Conservation (phyloP, 2,888 invertebrate species). For the Clunio marinus region DNA sequence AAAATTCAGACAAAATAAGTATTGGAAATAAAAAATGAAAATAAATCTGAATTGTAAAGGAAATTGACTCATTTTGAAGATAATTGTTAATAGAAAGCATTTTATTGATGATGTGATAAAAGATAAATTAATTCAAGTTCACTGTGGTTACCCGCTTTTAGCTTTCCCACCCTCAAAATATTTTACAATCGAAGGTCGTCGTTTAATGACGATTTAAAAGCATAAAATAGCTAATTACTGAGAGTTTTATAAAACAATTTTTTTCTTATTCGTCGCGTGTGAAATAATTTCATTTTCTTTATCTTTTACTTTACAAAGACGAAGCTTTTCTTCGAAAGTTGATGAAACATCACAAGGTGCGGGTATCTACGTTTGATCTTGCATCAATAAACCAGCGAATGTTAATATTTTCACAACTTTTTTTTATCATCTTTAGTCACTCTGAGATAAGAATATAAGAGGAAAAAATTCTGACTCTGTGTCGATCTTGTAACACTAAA, state of each 20-base stretch:
- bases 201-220: no score
- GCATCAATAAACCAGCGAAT: not conserved
- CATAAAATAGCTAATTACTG: no score
- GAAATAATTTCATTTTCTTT: not conserved
- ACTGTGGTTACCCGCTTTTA: not conserved
- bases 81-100: no score
- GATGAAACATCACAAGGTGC: not conserved
- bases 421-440: not conserved
- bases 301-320: not conserved
- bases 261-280: constrained; percentile 15
- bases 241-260: no score
- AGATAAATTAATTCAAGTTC: not conserved
- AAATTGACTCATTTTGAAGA: no score
- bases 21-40: no score
- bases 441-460: constrained; percentile 15
- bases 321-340: not conserved
- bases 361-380: not conserved
- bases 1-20: no score
- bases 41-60: no score
- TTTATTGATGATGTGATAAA: not conserved
- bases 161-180: not conserved
- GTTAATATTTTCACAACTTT: not conserved
- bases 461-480: no score
- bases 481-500: no score
- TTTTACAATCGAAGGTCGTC: not conserved